Evolutionary conservation across 2,113 vertebrate species (phyloP), one percentile per base, ranked within the genome.

Genomic region (Drymodes brunneopygia): DNA sequence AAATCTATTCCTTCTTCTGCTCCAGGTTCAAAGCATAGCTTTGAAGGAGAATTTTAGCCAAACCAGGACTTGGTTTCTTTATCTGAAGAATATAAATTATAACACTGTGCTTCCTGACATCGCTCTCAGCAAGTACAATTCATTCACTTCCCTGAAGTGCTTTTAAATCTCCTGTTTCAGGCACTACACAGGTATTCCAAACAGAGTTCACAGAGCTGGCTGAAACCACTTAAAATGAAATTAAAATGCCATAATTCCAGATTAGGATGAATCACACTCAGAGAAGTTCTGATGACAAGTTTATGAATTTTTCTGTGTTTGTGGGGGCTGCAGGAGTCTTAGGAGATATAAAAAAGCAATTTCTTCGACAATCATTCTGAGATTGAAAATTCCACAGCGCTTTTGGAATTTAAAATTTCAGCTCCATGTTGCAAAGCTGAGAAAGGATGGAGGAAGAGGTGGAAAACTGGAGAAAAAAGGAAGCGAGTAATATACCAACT

Each of bases 131-230:
- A 86, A 90, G 90, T 8, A 9, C 53, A 90, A 81, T 86, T 95
- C 94, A 94, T 96, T 95, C 93, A 64, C 69, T 86, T 75, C 79
- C 60, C 82, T 90, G 75, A 95, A 96, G 92, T 90, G 90, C 75
- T 95, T 96, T 95, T 94, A 88, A 86, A 84, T 74, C 80, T 94
- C n/a, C 48, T 35, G 18, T 93, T 92, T 86, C 88, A 93, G 93
- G 86, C 82, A 78, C 86, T 93, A 70, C 89, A 70, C 79, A 74
- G 86, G 80, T 86, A 90, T 96, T 86, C 82, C 90, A 90, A 93
- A 71, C 19, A 88, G 53, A 79, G 80, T 90, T 95, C 88, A 90
- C 79, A 88, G 86, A 92, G 64, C 64, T 88, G 66, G 29, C 66
- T 82, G 65, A 92, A 97, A 66, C 56, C 88, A 96, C 86, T 97